Evolutionary conservation across 2,113 vertebrate genomes (phyloP).

Genomic region (Pampusana beccarii): DNA sequence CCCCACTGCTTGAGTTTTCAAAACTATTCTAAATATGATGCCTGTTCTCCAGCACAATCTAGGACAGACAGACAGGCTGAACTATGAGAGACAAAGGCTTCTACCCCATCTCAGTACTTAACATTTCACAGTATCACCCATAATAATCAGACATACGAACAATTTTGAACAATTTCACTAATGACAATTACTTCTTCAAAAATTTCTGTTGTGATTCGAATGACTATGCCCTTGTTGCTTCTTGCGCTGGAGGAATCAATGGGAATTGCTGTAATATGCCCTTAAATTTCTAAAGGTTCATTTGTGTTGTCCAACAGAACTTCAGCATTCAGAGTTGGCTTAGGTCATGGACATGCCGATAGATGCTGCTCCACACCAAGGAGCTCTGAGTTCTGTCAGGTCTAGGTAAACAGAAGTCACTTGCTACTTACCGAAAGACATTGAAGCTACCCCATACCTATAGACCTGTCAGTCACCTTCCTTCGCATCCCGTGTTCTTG

Average conservation of each 20-base stretch:
- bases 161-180: neutral
- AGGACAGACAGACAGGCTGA: neutral
- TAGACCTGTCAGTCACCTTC: neutral
- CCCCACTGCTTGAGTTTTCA: neutral
- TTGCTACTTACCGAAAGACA: neutral
- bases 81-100: neutral
- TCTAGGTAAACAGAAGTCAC: neutral
- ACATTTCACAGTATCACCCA: neutral
- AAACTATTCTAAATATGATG: neutral
- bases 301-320: neutral
- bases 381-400: neutral
- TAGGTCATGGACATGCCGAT: neutral
- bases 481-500: neutral
- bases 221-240: rapidly evolving
- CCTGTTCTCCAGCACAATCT: neutral
- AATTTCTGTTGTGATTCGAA: neutral
- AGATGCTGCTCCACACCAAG: neutral
- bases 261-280: neutral
- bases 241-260: neutral
- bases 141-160: neutral
- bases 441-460: neutral
- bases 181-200: neutral
- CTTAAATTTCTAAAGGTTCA: neutral
- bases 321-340: neutral
- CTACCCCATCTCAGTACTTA: neutral